Evolutionary conservation across 1,140 invertebrate genomes (phyloP), one percentile per base, ranked within the genome.

Genomic region (Parasteatoda tepidariorum): DNA sequence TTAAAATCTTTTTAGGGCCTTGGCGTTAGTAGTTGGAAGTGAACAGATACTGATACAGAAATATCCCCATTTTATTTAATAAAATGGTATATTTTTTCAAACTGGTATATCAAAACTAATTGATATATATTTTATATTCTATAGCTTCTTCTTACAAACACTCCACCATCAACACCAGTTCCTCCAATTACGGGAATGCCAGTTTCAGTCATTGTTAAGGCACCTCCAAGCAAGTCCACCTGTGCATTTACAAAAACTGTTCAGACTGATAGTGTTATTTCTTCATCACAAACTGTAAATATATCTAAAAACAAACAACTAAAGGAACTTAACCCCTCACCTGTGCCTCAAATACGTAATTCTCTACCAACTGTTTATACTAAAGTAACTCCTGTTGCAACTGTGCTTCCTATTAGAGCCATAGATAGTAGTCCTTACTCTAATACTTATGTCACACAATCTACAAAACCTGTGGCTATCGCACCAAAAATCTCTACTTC

Each of bases 191-290:
- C 87, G 18, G 85, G 31, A 84, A 79, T 89, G 84, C 90, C 90
- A 2, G 91, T 92, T 2, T 93, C 93, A 26, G 95, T 96, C 75
- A 96, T 96, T 84, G 95, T 95, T 93, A 92, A 92, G 75, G 94
- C 93, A 0, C 93, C 74, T 66, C 38, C 73, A 1, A 76, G 71
- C 15, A 74, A 34, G 0, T 5, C 34, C 33, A 26, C 22, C 7
- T 18, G 4, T 18, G 38, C 30, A 48, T 0, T 38, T 26, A 22
- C n/a, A 26, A 13, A 34, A 66, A 24, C 31, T 11, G 24, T 38
- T 7, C 30, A 28, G 9, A 61, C 59, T n/a, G n/a, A n/a, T n/a
- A n/a, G n/a, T n/a, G n/a, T n/a, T n/a, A n/a, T n/a, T n/a, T n/a
- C n/a, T n/a, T 61, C 57, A n/a, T 24, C 57, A 15, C 15, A 1